These are phyloP conservation scores for Propithecus perrieri DNA, from an alignment of 2,797 vertebrate genomes.

Conservation along the genomic window DNA sequence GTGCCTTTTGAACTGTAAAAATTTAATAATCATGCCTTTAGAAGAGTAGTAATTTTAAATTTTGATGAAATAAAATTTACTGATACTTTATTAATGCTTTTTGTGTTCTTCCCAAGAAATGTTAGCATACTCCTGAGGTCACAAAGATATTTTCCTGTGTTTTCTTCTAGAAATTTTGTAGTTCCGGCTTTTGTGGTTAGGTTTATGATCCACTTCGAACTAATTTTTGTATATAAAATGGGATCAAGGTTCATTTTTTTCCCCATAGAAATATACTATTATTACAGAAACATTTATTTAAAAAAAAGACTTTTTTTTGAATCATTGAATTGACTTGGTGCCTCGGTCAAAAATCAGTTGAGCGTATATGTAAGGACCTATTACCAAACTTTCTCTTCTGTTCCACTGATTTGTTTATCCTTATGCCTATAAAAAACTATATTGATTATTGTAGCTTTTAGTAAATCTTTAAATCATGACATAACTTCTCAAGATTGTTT, in stretches of 20 bases:
- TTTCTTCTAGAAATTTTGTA: not conserved
- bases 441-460: not conserved
- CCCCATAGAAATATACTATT: not conserved
- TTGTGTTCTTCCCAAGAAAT: not conserved
- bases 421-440: not conserved
- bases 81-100: not conserved
- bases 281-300: not conserved
- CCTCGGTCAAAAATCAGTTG: not conserved
- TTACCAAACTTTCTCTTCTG: not conserved
- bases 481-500: not conserved
- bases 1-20: not conserved
- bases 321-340: not conserved
- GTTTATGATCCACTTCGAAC: not conserved
- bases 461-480: not conserved
- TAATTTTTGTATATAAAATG: not conserved
- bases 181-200: not conserved
- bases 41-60: not conserved
- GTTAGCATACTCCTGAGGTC: not conserved
- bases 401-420: not conserved
- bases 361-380: not conserved
- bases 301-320: not conserved
- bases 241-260: not conserved
- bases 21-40: not conserved
- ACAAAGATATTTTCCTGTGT: not conserved
- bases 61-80: not conserved